These are phyloP conservation scores for Eurois occulta DNA, from an alignment of 2,888 invertebrate species.

Conservation along the genomic window DNA sequence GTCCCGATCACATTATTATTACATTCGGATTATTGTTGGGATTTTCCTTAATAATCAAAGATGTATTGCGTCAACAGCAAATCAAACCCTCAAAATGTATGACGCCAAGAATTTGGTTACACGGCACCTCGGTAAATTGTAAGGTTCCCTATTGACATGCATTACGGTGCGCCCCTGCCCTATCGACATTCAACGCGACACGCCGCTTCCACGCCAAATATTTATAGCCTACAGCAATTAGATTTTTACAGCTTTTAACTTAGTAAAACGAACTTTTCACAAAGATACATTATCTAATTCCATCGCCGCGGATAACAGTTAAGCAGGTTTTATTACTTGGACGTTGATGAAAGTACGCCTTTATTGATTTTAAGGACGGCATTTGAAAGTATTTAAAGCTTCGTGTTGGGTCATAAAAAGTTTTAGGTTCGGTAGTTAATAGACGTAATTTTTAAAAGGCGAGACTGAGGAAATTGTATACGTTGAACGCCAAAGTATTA, in stretches of 20 bases:
- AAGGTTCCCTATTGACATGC: constrained; percentile 85
- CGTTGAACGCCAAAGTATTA: constrained; percentile 59
- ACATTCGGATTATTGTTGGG: constrained; percentile 47
- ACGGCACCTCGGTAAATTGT: constrained; percentile 77
- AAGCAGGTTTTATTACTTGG: constrained; percentile 87
- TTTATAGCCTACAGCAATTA: constrained; percentile 86
- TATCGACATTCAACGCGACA: constrained; percentile 83
- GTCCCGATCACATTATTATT: constrained; percentile 51
- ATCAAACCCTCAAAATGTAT: constrained; percentile 76
- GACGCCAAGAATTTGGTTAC: constrained; percentile 78
- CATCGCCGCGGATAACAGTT: constrained; percentile 86
- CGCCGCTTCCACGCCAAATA: constrained; percentile 81
- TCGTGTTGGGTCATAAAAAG: constrained; percentile 83
- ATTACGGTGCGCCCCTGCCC: constrained; percentile 80
- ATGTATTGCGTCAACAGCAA: constrained; percentile 58
- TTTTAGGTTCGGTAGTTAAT: constrained; percentile 83
- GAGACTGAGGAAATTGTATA: constrained; percentile 67
- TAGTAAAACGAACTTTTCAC: constrained; percentile 78
- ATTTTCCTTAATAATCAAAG: constrained; percentile 55
- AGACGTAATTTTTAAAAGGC: constrained; percentile 77
- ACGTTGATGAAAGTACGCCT: constrained; percentile 87
- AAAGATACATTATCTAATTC: constrained; percentile 88
- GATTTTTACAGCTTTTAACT: constrained; percentile 84
- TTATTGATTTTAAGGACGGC: constrained; percentile 88
- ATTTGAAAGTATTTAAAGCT: constrained; percentile 87